Base-by-base conservation (phyloP, 2,797 vertebrate species). In the Acrossocheilus wenchowensis region DNA sequence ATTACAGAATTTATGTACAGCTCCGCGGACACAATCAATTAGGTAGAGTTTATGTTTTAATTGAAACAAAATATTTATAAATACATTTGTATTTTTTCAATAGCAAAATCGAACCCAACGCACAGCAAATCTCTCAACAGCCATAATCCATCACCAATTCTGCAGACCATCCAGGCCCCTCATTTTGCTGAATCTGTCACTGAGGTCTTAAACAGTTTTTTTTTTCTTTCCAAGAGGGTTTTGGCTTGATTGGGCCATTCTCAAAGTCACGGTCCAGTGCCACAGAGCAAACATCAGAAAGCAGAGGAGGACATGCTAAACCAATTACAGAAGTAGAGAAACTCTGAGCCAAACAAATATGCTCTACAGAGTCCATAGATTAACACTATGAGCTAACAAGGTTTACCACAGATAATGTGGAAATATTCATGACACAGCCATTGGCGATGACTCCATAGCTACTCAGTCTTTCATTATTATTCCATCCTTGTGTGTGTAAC, bases 321-420 rank as follows among this genome's bases (percentile, higher is more conserved):
- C 89, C 90, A 91, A 90, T 93, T 91, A 93, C 85, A 30, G 8
- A 68, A 14, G 75, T 62, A 71, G 86, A 74, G 77, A 91, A 89
- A 89, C 89, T 82, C 82, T 74, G 68, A 87, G 82, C 78, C 45
- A 89, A 87, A 89, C 86, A 86, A 73, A 62, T 36, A 66, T 72
- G 41, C 19, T 73, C 41, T 62, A 21, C 79, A 36, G 14, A 85
- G 69, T 43, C 41, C 12, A 57, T 39, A 45, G 66, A 71, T 87
- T 82, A 82, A 43, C 68, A 71, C n/a, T 8, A 43, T 11, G 1
- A 54, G 34, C 54, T 82, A 87, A 80, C 82, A 60, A 84, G 39
- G 26, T 48, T 77, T 36, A n/a, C 66, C 2, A 3, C 72, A 50
- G 54, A 64, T 52, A 87, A 39, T 21, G n/a, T 34, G n/a, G 26